Evolutionary conservation across 2,113 vertebrate species (phyloP).

Genomic region (Dipodomys ordii): DNA sequence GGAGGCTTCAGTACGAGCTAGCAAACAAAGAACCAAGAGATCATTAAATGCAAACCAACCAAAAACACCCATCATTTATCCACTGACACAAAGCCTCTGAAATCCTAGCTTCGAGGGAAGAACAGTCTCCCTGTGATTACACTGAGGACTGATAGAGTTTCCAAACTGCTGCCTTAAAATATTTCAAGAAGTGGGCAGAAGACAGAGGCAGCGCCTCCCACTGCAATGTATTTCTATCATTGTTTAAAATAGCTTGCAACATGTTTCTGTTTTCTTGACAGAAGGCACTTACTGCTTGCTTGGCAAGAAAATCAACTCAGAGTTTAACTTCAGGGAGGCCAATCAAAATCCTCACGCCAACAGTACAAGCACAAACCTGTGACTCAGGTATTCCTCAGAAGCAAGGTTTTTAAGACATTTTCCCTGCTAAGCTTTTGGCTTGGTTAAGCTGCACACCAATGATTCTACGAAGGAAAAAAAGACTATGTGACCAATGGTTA

Average conservation of each 20-base stretch:
- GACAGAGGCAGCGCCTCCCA: slow-evolving; percentile 81
- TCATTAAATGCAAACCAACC: slow-evolving; percentile 21
- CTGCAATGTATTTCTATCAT: slow-evolving; percentile 80
- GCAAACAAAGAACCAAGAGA: slow-evolving; percentile 46
- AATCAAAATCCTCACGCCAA: slow-evolving; percentile 57
- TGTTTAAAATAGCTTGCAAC: slow-evolving; percentile 83
- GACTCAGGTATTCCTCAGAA: slow-evolving; percentile 72
- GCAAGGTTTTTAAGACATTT: slow-evolving; percentile 47
- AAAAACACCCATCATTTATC: slow-evolving; percentile 24
- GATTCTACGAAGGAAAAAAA: not conserved
- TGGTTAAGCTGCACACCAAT: not conserved
- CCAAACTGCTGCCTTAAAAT: slow-evolving; percentile 78
- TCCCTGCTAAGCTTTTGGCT: not conserved
- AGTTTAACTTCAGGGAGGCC: slow-evolving; percentile 47
- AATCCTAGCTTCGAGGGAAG: slow-evolving; percentile 19
- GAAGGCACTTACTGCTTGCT: slow-evolving; percentile 80
- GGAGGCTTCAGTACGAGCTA: not conserved
- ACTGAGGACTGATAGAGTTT: slow-evolving; percentile 62
- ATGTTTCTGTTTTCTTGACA: slow-evolving; percentile 83
- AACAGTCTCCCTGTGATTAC: slow-evolving; percentile 51
- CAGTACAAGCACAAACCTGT: slow-evolving; percentile 40
- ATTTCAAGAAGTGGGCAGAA: slow-evolving; percentile 83
- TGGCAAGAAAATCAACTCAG: slow-evolving; percentile 72
- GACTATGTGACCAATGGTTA: not conserved
- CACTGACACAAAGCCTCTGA: slow-evolving; percentile 40